phyloP scores from a whole-genome alignment of 1,140 invertebrate genomes.

The Philaenus spumarius region DNA sequence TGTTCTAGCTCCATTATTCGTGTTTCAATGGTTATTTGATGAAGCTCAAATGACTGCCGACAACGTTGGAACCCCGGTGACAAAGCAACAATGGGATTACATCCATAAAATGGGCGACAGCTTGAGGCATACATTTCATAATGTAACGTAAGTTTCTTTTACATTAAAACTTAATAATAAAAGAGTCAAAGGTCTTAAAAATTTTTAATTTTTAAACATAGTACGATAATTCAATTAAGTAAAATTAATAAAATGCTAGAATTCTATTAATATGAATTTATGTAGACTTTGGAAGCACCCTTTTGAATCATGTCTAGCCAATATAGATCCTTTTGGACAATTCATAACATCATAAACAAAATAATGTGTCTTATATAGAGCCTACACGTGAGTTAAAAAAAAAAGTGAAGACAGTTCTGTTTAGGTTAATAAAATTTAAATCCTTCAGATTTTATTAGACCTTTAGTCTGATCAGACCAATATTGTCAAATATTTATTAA shows the following conservation, averaged over 20 bases:
- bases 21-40: slow-evolving; percentile 93
- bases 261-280: too few species aligned
- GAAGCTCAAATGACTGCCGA: slow-evolving; percentile 89
- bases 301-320: too few species aligned
- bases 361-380: too few species aligned
- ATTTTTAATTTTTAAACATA: too few species aligned
- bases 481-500: neutral
- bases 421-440: too few species aligned
- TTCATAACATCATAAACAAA: too few species aligned
- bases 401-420: too few species aligned
- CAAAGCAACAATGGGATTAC: slow-evolving; percentile 87
- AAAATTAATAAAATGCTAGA: too few species aligned
- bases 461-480: neutral
- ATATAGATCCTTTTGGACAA: too few species aligned
- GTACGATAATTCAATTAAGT: neutral
- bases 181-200: too few species aligned
- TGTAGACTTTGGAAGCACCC: too few species aligned
- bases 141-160: slow-evolving; percentile 58
- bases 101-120: slow-evolving; percentile 84
- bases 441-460: neutral
- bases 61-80: slow-evolving; percentile 76
- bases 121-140: slow-evolving; percentile 68
- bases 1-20: slow-evolving; percentile 74
- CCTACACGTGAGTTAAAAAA: too few species aligned
- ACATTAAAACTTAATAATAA: neutral